Base-by-base conservation (phyloP, 2,797 vertebrate genomes). In the Cyprinella venusta region DNA sequence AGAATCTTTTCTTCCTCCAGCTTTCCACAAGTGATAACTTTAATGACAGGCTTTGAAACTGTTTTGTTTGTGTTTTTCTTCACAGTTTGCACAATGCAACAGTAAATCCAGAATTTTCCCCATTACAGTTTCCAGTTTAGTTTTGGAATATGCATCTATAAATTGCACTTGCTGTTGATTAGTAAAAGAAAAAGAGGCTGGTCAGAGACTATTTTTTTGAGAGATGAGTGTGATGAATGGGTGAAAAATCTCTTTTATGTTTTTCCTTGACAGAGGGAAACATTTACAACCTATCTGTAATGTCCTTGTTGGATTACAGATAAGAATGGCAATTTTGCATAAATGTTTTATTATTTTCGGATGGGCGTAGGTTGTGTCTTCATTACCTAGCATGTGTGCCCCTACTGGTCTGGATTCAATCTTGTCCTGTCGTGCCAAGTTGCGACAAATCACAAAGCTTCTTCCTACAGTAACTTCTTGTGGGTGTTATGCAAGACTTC, bases 241-340 rank as follows among this genome's bases (percentile, higher is more conserved):
- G 21, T 10, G 13, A n/a, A 38, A 40, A n/a, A 38, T 45, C 2
- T 63, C 8, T 54, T 76, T 77, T 3, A 0, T 48, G 74, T 16
- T 76, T 80, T 63, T 71, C 71, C 36, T 77, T 68, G 80, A 71
- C 69, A 65, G 70, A 45, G 56, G 83, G 83, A 89, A 86, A 74
- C 81, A 16, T 69, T 86, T 85, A 38, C 30, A 70, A 40, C 61
- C 81, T 88, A 88, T 89, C 81, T 80, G 81, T 8, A n/a, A 8
- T 84, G 81, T 87, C 64, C 83, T 81, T 74, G 67, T 83, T 83
- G 59, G 54, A 45, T 80, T 52, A 75, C 52, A 76, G 82, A 88
- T 90, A 86, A 87, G 76, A 75, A 54, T 63, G 36, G 48, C 54
- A 50, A 21, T 61, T 65, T 45, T 36, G 61, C 26, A 6, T 79